Conservation (phyloP, 64 coral and sea anemone species). For the Stylophora pistillata region DNA sequence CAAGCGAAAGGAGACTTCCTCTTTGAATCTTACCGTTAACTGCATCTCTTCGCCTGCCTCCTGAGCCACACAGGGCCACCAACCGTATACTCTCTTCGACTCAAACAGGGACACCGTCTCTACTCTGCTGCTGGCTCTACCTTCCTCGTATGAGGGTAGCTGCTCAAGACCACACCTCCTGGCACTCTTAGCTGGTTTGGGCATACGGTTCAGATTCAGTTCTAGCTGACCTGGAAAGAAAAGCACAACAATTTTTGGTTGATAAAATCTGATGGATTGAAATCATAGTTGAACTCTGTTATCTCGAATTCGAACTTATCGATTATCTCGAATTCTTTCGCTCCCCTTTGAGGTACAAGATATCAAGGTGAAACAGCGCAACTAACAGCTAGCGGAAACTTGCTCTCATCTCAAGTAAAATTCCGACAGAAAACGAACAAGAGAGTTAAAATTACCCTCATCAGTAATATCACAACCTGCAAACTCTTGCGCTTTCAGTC, state of each 20-base stretch:
- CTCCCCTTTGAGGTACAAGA: no score
- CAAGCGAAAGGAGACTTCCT: not conserved
- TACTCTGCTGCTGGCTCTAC: conserved; percentile 66
- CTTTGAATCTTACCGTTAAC: conserved; percentile 61
- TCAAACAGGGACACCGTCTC: conserved; percentile 90
- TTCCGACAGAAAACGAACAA: no score
- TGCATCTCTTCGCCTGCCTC: conserved; percentile 88
- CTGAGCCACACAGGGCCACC: conserved; percentile 93
- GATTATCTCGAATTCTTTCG: no score
- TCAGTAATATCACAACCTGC: no score
- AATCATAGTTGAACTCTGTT: not conserved
- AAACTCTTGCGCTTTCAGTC: no score
- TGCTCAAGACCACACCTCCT: conserved; percentile 77
- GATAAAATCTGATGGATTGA: not conserved
- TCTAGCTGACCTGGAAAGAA: conserved; percentile 63
- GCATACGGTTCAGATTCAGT: conserved; percentile 78
- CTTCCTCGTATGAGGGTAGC: conserved; percentile 77
- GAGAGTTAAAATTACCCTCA: no score
- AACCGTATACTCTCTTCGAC: conserved; percentile 93
- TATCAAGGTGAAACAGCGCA: no score
- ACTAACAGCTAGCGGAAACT: no score
- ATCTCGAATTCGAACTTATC: no score
- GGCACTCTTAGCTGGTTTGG: conserved; percentile 88
- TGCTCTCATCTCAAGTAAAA: no score
- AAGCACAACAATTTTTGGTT: not conserved